A percentile compares a stretch with the other conserved stretches of the same genome.
Conservation (phyloP, 2,113 vertebrate genomes). For the Acrocephalus arundinaceus region DNA sequence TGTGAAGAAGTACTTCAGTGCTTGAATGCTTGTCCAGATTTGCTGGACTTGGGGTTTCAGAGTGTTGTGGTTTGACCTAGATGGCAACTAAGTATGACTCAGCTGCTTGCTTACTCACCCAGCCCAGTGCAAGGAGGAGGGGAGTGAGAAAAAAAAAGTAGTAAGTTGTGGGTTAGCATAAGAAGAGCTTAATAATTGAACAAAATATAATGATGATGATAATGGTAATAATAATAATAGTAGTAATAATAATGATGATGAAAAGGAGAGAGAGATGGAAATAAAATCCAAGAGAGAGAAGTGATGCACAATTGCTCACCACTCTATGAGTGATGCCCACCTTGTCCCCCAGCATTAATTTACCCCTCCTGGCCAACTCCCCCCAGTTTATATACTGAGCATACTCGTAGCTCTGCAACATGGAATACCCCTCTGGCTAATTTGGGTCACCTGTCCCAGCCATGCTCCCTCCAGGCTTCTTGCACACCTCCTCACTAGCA, state of each 20-base stretch:
- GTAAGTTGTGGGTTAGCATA: not conserved
- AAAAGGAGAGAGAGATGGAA: not conserved
- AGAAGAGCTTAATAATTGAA: not conserved
- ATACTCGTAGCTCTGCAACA: not conserved
- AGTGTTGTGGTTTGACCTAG: not conserved
- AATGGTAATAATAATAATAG: not conserved
- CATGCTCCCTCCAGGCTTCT: not conserved
- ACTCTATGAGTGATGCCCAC: fast-evolving
- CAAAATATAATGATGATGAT: not conserved
- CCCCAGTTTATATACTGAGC: not conserved
- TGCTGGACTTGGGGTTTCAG: not conserved
- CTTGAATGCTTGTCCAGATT: not conserved
- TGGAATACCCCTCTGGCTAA: not conserved
- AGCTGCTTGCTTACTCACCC: not conserved
- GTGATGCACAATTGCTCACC: not conserved
- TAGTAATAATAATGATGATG: not conserved
- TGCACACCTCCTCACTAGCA: not conserved
- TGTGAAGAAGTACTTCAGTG: not conserved
- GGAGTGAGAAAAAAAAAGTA: not conserved
- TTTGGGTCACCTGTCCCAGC: not conserved
- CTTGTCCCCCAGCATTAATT: not conserved
- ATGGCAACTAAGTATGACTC: not conserved
- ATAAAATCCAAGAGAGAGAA: not conserved
- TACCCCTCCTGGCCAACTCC: not conserved
- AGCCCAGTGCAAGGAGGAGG: not conserved